Base-by-base conservation (phyloP, 92 coral and sea anemone genomes). In the Virgularia gustaviana region DNA sequence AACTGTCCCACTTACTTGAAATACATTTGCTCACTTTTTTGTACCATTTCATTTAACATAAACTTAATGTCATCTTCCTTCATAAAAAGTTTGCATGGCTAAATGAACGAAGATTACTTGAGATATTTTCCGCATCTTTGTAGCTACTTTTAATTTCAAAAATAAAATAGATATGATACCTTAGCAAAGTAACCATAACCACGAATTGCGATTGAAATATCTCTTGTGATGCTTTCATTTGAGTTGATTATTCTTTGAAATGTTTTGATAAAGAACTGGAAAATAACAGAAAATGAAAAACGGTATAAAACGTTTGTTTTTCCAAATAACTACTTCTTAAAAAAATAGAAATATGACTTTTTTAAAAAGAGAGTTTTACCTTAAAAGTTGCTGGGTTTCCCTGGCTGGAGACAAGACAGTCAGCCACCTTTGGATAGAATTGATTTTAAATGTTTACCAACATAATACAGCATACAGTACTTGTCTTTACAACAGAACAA, bases 171-270 rank as follows among this genome's bases (percentile, higher is more conserved):
- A 24, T 2, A 10, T 59, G 30, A 24, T 75, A 94, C 99, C 99
- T 94, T 94, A 8, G 99, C 87, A 59, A 94, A 87, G 80, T 71
- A 94, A 3, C 99, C 99, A 82, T 89, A 94, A 16, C 99, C 99
- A 66, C 88, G 74, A 44, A 94, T 87, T 49, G 94, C 99, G 73
- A 89, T 78, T 9, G 99, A 70, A 80, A 87, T 89, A 28, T 89
- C 86, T 57, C 79, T 76, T 3, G 99, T 89, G 61, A 84, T 81
- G 52, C 90, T 89, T 37, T 88, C 81, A 55, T 78, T 79, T 45
- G 92, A 88, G 72, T 89, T 96, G 49, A 92, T 88, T 38, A 89
- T 84, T 0, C 63, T 35, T 41, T 86, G 81, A 55, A 89, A 89
- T 43, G 56, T 83, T 76, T 77, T 81, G 81, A 92, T 83, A 72